Conservation (phyloP, 2,888 invertebrate species). For the Nephrotoma flavescens region DNA sequence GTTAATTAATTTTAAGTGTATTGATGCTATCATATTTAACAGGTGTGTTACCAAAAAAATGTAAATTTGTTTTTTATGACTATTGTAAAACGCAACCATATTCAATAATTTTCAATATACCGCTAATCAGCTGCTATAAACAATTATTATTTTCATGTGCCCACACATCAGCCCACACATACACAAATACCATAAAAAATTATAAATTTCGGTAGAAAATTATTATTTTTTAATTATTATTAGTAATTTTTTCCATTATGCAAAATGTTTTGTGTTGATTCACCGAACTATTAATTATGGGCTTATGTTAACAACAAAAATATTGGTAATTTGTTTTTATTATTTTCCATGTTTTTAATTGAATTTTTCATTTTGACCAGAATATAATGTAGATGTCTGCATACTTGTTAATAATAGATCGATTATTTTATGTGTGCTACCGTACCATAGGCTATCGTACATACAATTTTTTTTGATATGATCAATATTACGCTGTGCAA, state of each 20-base stretch:
- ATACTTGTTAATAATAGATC: background rate
- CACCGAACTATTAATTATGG: background rate
- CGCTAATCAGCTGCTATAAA: background rate
- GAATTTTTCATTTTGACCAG: background rate
- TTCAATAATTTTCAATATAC: background rate
- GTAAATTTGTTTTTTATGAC: background rate
- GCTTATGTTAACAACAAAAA: background rate
- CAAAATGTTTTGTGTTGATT: background rate
- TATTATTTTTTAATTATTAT: background rate
- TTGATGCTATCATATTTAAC: background rate
- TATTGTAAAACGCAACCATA: background rate
- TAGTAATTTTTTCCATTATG: background rate
- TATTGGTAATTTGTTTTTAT: background rate
- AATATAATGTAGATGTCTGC: background rate
- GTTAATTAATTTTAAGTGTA: background rate
- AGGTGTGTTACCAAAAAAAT: background rate
- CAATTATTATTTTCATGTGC: background rate
- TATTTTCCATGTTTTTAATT: background rate
- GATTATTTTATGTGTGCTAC: background rate
- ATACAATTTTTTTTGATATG: too few relatives aligned
- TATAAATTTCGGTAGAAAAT: background rate
- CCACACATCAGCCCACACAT: background rate
- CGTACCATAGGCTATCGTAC: too few relatives aligned
- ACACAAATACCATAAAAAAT: background rate
- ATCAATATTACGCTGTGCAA: too few relatives aligned